Evolutionary conservation across 2,797 vertebrate genomes (phyloP).

Genomic region (Anolis apletophallus): DNA sequence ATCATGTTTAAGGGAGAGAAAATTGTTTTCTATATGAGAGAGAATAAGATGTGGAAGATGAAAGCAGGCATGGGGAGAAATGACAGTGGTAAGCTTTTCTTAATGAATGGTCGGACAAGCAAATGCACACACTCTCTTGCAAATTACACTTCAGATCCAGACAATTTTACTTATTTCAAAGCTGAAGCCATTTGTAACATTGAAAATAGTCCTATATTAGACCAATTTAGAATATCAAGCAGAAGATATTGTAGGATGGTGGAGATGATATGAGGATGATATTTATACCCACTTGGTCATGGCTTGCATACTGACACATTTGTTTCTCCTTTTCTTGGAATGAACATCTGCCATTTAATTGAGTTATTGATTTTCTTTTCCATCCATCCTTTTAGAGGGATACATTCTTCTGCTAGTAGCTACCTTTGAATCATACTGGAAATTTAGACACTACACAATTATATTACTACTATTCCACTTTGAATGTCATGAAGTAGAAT

Average conservation of each 20-base stretch:
- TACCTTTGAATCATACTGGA: too few species aligned
- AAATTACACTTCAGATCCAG: background rate
- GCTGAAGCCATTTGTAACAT: background rate
- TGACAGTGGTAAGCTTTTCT: background rate
- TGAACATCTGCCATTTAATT: background rate
- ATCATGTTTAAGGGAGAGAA: conserved; percentile 12
- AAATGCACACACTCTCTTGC: conserved; percentile 42
- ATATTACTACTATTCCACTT: too few species aligned
- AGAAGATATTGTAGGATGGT: background rate
- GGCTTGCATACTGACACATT: background rate
- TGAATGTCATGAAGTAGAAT: too few species aligned
- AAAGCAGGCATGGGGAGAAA: conserved; percentile 43
- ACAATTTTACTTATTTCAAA: conserved; percentile 30
- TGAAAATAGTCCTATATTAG: background rate
- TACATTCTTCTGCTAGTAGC: too few species aligned
- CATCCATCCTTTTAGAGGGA: too few species aligned
- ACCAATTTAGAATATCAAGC: background rate
- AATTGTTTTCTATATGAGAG: background rate
- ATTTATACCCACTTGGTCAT: background rate
- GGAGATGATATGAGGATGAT: background rate
- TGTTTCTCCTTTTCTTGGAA: background rate
- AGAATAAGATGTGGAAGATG: background rate
- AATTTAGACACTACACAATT: too few species aligned
- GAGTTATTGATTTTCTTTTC: background rate
- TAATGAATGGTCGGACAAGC: conserved; percentile 51